Percentiles rank a stretch among this genome's conserved stretches.
phyloP scores from a whole-genome alignment of 2,888 invertebrate species.

The Plebejus melissa region DNA sequence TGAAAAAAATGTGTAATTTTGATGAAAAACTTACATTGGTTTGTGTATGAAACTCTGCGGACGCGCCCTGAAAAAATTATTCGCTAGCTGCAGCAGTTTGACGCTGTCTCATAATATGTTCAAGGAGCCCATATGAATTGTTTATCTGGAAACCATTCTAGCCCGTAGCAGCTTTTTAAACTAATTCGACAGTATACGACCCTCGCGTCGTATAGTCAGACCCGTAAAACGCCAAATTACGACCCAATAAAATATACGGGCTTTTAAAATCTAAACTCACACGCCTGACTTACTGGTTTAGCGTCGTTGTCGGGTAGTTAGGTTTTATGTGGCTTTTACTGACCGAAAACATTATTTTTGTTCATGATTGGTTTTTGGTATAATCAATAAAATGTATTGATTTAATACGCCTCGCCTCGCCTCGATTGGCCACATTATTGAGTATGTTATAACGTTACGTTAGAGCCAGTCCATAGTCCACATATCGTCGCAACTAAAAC shows the following conservation, averaged over 20 bases:
- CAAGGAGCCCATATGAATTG: background rate
- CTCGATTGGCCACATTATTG: no score
- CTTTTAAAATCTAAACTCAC: conserved; percentile 5
- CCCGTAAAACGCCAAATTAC: conserved; percentile 8
- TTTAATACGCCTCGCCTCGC: no score
- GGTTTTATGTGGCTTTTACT: background rate
- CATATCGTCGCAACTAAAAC: no score
- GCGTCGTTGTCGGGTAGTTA: conserved; percentile 7
- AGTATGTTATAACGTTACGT: no score
- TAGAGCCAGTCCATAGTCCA: no score
- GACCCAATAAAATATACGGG: conserved; percentile 7
- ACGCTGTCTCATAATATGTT: background rate
- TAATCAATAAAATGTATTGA: no score
- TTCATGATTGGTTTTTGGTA: background rate
- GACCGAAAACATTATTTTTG: background rate
- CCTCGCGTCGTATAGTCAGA: background rate
- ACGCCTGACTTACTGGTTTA: background rate
- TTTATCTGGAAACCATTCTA: background rate
- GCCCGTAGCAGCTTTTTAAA: background rate
- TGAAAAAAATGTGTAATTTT: background rate
- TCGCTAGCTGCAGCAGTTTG: background rate
- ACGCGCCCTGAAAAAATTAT: background rate
- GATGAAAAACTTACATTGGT: no score
- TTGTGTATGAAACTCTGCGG: background rate
- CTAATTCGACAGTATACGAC: conserved; percentile 10